Evolutionary conservation across 1,140 invertebrate genomes (phyloP).

Genomic region (Cherax quadricarinatus): DNA sequence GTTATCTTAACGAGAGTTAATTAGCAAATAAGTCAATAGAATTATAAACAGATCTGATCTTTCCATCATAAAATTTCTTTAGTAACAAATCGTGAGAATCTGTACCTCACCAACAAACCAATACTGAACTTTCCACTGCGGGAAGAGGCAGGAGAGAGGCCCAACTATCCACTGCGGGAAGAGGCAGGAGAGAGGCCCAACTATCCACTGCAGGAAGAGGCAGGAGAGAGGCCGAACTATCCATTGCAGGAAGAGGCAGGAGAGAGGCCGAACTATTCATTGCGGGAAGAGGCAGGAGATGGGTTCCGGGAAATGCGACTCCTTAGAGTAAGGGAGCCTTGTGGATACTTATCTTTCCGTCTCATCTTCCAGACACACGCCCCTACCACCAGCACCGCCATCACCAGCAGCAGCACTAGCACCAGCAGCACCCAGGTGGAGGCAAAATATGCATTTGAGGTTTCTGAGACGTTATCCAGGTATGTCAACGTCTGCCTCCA

Average conservation of each 20-base stretch:
- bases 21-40: no score
- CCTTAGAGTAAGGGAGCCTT: conserved; percentile 3
- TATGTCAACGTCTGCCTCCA: conserved; percentile 44
- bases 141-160: no score
- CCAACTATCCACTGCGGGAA: background rate
- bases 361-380: background rate
- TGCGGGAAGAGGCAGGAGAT: background rate
- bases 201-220: background rate
- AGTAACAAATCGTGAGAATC: no score
- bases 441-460: background rate
- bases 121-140: no score
- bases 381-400: background rate
- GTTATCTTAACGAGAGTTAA: no score
- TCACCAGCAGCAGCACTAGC: conserved; percentile 6
- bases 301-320: conserved; percentile 20
- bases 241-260: background rate
- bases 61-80: no score
- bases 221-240: background rate
- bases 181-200: background rate
- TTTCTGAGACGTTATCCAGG: conserved; percentile 2
- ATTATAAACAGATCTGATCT: no score
- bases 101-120: no score
- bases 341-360: conserved; percentile 13
- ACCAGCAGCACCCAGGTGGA: conserved; percentile 53
- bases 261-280: background rate